Evolutionary conservation across 2,888 invertebrate genomes (phyloP), one percentile per base, ranked within the genome.

Genomic region (Drosophila paramelanica): DNA sequence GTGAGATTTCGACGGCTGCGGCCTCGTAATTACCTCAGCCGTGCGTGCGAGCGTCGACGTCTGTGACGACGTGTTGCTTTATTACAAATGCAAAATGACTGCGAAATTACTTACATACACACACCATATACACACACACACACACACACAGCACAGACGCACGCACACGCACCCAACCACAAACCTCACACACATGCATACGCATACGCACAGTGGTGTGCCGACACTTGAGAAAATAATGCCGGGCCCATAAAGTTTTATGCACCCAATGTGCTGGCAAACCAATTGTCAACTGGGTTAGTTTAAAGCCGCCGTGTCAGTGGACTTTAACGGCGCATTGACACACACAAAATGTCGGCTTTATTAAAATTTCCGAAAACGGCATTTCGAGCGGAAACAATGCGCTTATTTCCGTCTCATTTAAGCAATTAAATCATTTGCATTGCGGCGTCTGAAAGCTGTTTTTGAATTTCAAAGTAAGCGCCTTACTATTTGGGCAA

Each of bases 1-100:
- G 43, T 50, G 71, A 60, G 65, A 77, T 77, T 71, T 61, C 70
- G 62, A 69, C 55, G 60, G 67, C 46, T 68, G 70, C 47, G 70
- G 71, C 60, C 70, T 71, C 74, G 77, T 87, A 84, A 84, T 84
- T 84, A 89, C 75, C 77, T 67, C 38, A 65, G 51, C 65, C 71
- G 64, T 71, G 79, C 76, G 76, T 76, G 77, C 70, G 31, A 41
- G 25, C 67, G 59, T 51, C 72, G 66, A 61, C 67, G 64, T 67
- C 74, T 71, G 73, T 69, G 77, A 76, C 73, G 88, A 79, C 79
- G 84, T 89, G 88, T 89, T 87, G 89, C 77, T 82, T 89, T 82
- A 88, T 90, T 84, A 82, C 80, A 82, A 89, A 90, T 89, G 74
- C 90, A 88, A 82, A 89, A 90, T 89, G 90, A 77, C 88, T 84